A percentile compares a stretch with the other conserved stretches of the same genome.
Conservation (phyloP, 2,113 vertebrate genomes). For the Campylomormyrus tamandua region DNA sequence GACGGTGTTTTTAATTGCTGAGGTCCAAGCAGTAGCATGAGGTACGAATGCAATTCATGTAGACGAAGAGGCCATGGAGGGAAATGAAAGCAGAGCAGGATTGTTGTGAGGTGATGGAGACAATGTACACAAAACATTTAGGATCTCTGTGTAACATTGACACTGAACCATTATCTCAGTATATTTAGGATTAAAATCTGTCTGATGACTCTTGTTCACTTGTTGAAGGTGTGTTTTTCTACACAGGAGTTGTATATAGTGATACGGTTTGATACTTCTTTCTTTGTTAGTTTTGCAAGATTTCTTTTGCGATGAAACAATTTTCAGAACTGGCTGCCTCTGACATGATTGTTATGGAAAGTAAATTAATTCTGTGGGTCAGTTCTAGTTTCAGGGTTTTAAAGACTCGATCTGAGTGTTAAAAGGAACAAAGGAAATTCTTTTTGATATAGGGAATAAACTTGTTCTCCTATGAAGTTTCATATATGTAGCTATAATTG, state of each 20-base stretch:
- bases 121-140: background rate
- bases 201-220: background rate
- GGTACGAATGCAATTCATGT: background rate
- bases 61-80: background rate
- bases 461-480: background rate
- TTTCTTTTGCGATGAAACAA: background rate
- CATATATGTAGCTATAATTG: background rate
- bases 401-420: background rate
- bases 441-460: background rate
- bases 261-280: background rate
- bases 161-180: background rate
- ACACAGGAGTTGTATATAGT: background rate
- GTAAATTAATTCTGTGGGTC: background rate
- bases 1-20: background rate
- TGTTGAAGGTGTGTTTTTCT: background rate
- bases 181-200: background rate
- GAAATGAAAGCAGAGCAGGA: background rate
- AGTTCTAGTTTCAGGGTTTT: background rate
- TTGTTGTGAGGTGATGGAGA: background rate
- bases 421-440: background rate
- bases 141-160: background rate
- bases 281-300: background rate
- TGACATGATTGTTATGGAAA: background rate
- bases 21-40: background rate
- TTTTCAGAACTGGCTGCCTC: background rate